These are phyloP conservation scores for Cyprichromis sp. DNA, from an alignment of 2,113 vertebrate species.

Conservation along the genomic window DNA sequence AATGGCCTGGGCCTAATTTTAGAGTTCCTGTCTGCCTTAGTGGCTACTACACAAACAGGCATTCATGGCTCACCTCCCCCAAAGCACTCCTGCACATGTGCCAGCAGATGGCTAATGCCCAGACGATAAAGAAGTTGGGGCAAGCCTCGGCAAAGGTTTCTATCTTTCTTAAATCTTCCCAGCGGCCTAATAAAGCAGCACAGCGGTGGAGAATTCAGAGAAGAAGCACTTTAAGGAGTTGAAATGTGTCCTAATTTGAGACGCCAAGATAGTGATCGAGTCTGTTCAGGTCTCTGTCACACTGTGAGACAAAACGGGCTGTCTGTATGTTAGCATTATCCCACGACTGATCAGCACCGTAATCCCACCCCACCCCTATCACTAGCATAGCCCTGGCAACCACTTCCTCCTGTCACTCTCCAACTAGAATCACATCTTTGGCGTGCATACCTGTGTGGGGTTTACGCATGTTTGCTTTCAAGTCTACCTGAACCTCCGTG, in stretches of 20 bases:
- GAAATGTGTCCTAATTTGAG: slow-evolving; percentile 1
- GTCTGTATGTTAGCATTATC: slow-evolving; percentile 28
- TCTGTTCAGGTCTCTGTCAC: slow-evolving; percentile 11
- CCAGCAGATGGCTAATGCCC: slow-evolving; percentile 61
- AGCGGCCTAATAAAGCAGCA: slow-evolving; percentile 25
- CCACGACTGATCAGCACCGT: background rate
- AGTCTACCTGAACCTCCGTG: slow-evolving; percentile 9
- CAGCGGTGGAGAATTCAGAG: background rate
- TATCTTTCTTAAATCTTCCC: slow-evolving; percentile 40
- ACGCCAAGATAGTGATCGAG: background rate
- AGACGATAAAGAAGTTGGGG: slow-evolving; percentile 35
- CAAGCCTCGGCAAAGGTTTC: slow-evolving; percentile 38
- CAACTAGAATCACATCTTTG: background rate
- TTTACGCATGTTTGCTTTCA: background rate
- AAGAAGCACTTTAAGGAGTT: background rate
- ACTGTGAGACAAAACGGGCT: background rate
- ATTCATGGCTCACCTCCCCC: slow-evolving; percentile 14
- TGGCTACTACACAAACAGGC: slow-evolving; percentile 31
- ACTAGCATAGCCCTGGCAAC: background rate
- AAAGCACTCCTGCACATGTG: slow-evolving; percentile 38
- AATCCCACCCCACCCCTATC: background rate
- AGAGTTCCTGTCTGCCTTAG: slow-evolving; percentile 47
- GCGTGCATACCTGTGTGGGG: background rate
- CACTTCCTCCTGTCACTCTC: background rate
- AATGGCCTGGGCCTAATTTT: slow-evolving; percentile 43